A percentile compares a stretch with the other conserved stretches of the same genome.
These are phyloP conservation scores for Istiophorus platypterus DNA, from an alignment of 2,113 vertebrate species.

Conservation along the genomic window DNA sequence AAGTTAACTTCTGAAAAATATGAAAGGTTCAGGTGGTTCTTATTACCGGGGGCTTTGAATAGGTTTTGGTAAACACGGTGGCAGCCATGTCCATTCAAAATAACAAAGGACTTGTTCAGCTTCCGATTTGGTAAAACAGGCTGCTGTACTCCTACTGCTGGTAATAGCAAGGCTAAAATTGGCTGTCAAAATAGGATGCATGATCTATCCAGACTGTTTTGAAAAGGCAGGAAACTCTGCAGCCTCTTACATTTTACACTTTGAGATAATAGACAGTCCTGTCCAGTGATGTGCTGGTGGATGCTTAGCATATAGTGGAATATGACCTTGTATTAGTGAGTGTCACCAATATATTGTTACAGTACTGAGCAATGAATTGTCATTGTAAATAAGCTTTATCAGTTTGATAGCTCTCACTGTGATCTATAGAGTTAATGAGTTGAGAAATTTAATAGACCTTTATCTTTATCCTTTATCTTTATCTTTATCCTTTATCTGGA, in stretches of 20 bases:
- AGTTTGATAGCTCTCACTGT: neutral
- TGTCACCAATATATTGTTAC: neutral
- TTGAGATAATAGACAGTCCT: neutral
- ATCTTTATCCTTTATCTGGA: no score
- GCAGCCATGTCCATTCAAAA: neutral
- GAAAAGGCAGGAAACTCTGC: neutral
- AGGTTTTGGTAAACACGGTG: slow-evolving; percentile 6
- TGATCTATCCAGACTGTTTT: neutral
- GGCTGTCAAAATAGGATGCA: neutral
- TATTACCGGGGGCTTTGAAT: neutral
- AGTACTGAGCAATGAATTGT: neutral
- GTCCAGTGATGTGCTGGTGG: neutral
- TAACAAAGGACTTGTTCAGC: neutral
- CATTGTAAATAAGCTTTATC: neutral
- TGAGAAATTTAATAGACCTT: no score
- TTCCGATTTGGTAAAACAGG: neutral
- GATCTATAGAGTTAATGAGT: no score
- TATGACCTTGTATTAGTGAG: neutral
- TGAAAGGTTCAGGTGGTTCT: neutral
- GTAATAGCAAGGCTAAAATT: neutral
- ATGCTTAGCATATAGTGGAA: neutral
- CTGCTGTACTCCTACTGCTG: neutral
- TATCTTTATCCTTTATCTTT: no score
- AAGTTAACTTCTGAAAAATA: slow-evolving; percentile 61
- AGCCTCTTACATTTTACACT: neutral